Percentiles rank a stretch among this genome's conserved stretches.
Conservation (phyloP, 1,140 invertebrate genomes). For the Metopolophium dirhodum region DNA sequence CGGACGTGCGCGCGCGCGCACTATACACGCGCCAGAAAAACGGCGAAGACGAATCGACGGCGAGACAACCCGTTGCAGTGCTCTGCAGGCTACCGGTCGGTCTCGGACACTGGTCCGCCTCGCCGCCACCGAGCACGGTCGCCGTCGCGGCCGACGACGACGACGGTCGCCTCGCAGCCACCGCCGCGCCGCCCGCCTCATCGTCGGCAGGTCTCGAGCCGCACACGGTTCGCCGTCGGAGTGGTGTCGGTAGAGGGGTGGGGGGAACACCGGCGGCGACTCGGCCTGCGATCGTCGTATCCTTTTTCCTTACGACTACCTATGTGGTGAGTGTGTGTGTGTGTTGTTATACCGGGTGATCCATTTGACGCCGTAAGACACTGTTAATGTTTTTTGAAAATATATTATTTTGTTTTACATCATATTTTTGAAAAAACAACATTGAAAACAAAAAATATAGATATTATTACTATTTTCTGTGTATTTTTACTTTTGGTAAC, state of each 20-base stretch:
- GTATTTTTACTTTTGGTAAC: too few relatives aligned
- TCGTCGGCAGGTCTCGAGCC: neutral
- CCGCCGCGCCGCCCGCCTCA: neutral
- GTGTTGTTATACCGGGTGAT: neutral
- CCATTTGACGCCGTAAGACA: too few relatives aligned
- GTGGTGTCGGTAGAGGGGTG: neutral
- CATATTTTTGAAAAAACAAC: too few relatives aligned
- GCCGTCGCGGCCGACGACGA: neutral
- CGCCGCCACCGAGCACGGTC: neutral
- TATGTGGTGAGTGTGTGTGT: neutral
- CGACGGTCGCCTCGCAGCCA: neutral
- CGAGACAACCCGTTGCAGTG: neutral
- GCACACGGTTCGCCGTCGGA: neutral
- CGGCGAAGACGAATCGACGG: neutral
- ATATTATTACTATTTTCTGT: too few relatives aligned
- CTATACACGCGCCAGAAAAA: neutral
- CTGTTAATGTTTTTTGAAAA: too few relatives aligned
- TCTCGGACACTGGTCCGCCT: slow-evolving; percentile 46
- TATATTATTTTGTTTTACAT: too few relatives aligned
- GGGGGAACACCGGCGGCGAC: neutral
- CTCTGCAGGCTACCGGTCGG: slow-evolving; percentile 45
- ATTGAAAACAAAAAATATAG: too few relatives aligned
- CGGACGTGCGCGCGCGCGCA: neutral
- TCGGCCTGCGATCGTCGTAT: neutral
- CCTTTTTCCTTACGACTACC: neutral